Evolutionary conservation across 2,113 vertebrate species (phyloP).

Genomic region (Cyanoramphus novaezelandiae): DNA sequence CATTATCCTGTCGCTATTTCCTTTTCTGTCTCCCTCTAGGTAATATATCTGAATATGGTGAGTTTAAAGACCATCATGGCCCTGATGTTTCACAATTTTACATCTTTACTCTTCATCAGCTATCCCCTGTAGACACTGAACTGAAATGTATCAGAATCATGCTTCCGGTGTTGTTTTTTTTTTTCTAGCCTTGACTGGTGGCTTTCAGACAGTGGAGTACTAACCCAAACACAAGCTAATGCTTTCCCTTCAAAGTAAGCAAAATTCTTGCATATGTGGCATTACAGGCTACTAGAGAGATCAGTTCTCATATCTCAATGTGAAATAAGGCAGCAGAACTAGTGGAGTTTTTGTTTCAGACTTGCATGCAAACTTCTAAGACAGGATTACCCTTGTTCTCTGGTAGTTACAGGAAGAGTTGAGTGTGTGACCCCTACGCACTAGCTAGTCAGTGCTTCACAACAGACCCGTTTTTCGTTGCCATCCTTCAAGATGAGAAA

Average conservation of each 20-base stretch:
- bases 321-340: not conserved
- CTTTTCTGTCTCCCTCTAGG: not conserved
- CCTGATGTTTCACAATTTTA: not conserved
- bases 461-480: not conserved
- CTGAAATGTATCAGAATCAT: not conserved
- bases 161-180: not conserved
- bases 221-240: not conserved
- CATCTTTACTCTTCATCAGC: not conserved
- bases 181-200: not conserved
- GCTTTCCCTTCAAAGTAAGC: not conserved
- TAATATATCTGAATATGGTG: not conserved
- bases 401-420: accelerated
- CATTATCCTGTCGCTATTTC: not conserved
- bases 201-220: not conserved
- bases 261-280: not conserved
- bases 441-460: not conserved
- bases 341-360: not conserved
- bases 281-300: not conserved
- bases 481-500: not conserved
- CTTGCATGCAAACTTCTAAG: not conserved
- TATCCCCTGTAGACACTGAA: not conserved
- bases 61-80: not conserved
- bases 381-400: not conserved
- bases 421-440: not conserved
- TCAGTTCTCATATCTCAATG: accelerated